Evolutionary conservation across 1,140 invertebrate species (phyloP), one percentile per base, ranked within the genome.

Genomic region (Pantala flavescens): DNA sequence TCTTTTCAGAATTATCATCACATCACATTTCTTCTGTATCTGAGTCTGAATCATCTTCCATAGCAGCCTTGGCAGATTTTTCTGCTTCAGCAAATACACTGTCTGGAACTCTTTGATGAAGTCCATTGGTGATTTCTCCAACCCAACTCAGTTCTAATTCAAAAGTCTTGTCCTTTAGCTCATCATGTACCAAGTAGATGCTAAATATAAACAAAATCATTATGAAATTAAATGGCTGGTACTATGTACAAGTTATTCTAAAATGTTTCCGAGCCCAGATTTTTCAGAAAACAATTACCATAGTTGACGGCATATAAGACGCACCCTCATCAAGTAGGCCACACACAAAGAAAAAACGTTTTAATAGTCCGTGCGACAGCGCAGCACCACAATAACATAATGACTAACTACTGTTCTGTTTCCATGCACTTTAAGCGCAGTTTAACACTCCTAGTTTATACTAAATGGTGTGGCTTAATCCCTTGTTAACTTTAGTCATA

Each of bases 71-170:
- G 16, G 94, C 94, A 82, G 89, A 91, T 43, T 87, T 88, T 80
- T 94, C 91, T 16, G 94, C 93, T 80, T 93, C 90, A 10, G 84
- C 79, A 78, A 87, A 88, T 24, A 90, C 81, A 23, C 84, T 82
- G 2, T 83, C 79, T 0, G 93, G 91, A 71, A 96, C 92, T 73
- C 88, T 81, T 79, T 91, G 84, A 81, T 95, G 93, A 71, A 85
- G 81, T 1, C 93, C 93, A 28, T 90, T 85, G 0, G 92, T 94
- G 71, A 90, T 88, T 78, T 90, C 89, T 72, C 95, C 94, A 24
- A 99, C 95, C 95, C 98, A 98, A 75, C 96, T 96, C 79, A 99
- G 87, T 85, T 99, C 98, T 75, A 99, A 83, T 80, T 98, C 96
- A 83, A 99, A 99, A 77, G 96, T 91, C 83, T 99, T 99, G 82